Evolutionary conservation across 1,140 invertebrate species (phyloP).

Genomic region (Eumeta japonica): DNA sequence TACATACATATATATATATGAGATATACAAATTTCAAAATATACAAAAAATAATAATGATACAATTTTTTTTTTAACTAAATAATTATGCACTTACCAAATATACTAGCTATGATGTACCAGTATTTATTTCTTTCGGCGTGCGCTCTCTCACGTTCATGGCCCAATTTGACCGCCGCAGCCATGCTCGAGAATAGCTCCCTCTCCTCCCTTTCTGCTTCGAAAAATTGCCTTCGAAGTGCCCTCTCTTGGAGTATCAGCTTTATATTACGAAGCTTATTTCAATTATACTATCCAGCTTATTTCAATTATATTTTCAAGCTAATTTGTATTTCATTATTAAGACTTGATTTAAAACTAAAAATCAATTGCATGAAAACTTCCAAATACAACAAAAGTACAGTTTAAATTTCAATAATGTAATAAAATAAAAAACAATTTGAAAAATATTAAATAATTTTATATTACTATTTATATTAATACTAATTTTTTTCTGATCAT

Average conservation of each 20-base stretch:
- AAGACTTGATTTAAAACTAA: too few species aligned
- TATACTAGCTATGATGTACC: conserved; percentile 73
- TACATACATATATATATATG: too few species aligned
- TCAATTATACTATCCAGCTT: background rate
- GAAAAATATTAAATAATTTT: too few species aligned
- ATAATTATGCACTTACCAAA: conserved; percentile 42
- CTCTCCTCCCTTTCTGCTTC: conserved; percentile 62
- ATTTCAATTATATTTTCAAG: background rate
- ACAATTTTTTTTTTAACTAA: too few species aligned
- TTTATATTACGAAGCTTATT: conserved; percentile 12
- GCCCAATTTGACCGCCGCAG: conserved; percentile 67
- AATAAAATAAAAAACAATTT: too few species aligned
- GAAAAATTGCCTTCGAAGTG: conserved; percentile 34
- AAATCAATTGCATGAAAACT: too few species aligned
- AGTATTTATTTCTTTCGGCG: conserved; percentile 76
- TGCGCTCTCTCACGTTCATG: conserved; percentile 74
- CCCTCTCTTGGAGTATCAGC: conserved; percentile 49
- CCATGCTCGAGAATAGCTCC: conserved; percentile 66
- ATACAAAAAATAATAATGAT: too few species aligned
- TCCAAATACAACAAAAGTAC: too few species aligned
- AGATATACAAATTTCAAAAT: conserved; percentile 1
- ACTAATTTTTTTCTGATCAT: too few species aligned
- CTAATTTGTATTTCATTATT: background rate
- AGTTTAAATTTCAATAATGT: too few species aligned
- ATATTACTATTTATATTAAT: too few species aligned